Percentiles rank a stretch among this genome's conserved stretches.
Conservation (phyloP, 2,113 vertebrate species). For the Paracyprichromis sp. region DNA sequence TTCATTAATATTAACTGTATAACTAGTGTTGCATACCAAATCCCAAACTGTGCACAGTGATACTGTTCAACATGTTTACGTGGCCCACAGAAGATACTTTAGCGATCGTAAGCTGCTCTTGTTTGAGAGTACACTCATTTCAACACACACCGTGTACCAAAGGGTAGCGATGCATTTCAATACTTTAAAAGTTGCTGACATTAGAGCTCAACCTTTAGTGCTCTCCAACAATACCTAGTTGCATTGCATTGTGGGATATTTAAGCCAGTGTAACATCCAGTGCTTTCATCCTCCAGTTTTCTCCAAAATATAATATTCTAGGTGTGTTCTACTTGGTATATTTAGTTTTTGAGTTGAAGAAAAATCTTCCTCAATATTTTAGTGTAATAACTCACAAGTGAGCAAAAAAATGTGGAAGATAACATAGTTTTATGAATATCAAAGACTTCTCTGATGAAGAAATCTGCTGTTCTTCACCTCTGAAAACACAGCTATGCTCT, state of each 20-base stretch:
- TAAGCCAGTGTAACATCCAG: neutral
- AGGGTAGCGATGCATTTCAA: neutral
- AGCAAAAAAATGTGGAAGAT: neutral
- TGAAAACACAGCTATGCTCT: neutral
- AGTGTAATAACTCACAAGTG: neutral
- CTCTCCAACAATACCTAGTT: neutral
- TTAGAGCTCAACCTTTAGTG: neutral
- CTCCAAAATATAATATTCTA: neutral
- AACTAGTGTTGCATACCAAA: neutral
- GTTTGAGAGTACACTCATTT: neutral
- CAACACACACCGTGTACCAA: neutral
- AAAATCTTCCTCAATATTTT: neutral
- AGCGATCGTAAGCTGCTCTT: neutral
- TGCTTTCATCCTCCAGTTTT: accelerated
- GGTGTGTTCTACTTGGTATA: neutral
- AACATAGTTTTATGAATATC: neutral
- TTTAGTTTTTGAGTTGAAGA: neutral
- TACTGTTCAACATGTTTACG: neutral
- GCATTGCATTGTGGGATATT: neutral
- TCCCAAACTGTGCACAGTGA: neutral
- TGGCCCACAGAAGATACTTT: neutral
- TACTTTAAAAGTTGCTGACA: neutral
- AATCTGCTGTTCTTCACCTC: neutral
- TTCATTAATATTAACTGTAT: neutral
- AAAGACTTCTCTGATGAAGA: neutral